Conservation (phyloP, 1,140 invertebrate genomes). For the Bombus cullumanus region DNA sequence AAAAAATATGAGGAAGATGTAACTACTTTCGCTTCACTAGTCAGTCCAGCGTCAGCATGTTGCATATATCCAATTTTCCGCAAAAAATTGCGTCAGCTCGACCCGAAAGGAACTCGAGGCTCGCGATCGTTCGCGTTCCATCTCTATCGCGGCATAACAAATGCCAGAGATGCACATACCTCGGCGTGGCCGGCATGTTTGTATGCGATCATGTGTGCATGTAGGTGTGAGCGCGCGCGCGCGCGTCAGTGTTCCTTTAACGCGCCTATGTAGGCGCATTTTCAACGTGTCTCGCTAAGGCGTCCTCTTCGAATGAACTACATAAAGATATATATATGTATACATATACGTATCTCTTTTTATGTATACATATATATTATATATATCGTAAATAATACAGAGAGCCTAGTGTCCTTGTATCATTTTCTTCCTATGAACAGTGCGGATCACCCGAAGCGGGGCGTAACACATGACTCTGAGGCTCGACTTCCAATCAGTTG, state of each 20-base stretch:
- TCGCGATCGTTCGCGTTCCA: not conserved
- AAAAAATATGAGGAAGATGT: too few relatives aligned
- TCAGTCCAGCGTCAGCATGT: not conserved
- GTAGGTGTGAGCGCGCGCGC: not conserved
- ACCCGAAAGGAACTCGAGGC: not conserved
- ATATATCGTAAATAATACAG: constrained; percentile 59
- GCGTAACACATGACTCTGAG: constrained; percentile 46
- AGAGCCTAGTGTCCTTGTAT: constrained; percentile 64
- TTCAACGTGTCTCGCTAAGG: constrained; percentile 73
- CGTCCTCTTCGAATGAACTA: constrained; percentile 65
- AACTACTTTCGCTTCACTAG: not conserved
- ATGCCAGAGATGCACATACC: constrained; percentile 8
- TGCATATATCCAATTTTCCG: not conserved
- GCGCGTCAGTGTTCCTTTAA: not conserved
- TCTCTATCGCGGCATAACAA: not conserved
- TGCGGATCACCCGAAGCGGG: constrained; percentile 58
- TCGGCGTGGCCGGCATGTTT: not conserved
- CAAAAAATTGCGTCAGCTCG: not conserved
- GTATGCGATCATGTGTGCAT: not conserved
- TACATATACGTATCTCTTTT: not conserved
- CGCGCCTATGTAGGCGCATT: constrained; percentile 15
- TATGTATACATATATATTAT: not conserved
- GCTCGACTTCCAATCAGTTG: constrained; percentile 28
- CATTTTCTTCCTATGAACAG: constrained; percentile 68
- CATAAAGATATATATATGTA: constrained; percentile 45